These are phyloP conservation scores for Cryptocheilus praepositus DNA, from an alignment of 2,888 invertebrate species.

Conservation along the genomic window DNA sequence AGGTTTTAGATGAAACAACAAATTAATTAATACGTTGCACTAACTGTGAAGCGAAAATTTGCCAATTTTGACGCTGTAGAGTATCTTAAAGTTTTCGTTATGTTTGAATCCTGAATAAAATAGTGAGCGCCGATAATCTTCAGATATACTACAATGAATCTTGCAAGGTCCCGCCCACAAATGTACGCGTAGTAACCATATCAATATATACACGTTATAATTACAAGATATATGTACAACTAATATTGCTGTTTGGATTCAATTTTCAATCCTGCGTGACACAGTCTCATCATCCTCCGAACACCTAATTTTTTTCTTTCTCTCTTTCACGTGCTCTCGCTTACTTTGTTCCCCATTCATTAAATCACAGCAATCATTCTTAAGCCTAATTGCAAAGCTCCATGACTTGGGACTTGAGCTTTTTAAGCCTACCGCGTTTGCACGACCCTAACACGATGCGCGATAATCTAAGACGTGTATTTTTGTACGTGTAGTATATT, in stretches of 20 bases:
- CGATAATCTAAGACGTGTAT: constrained; percentile 42
- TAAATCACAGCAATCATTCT: background rate
- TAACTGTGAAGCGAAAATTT: too few relatives aligned
- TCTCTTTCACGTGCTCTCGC: background rate
- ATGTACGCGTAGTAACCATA: constrained; percentile 38
- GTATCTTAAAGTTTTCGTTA: too few relatives aligned
- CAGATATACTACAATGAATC: background rate
- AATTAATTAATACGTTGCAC: too few relatives aligned
- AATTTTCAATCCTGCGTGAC: constrained; percentile 43
- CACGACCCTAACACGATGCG: constrained; percentile 38
- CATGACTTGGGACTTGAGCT: constrained; percentile 12
- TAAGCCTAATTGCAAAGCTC: constrained; percentile 3
- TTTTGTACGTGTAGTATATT: constrained; percentile 16
- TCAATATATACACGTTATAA: constrained; percentile 53
- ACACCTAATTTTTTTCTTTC: constrained; percentile 18
- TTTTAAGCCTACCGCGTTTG: constrained; percentile 36
- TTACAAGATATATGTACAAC: constrained; percentile 70
- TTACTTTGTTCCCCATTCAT: background rate
- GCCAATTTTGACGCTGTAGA: too few relatives aligned
- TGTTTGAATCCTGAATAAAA: too few relatives aligned
- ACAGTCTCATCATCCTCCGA: too few relatives aligned
- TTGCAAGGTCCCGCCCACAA: constrained; percentile 26
- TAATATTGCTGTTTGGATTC: constrained; percentile 73
- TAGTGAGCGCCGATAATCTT: background rate
- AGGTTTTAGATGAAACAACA: too few relatives aligned